Evolutionary conservation across 2,888 invertebrate genomes (phyloP), one percentile per base, ranked within the genome.

Genomic region (Lasioglossum marginatum): DNA sequence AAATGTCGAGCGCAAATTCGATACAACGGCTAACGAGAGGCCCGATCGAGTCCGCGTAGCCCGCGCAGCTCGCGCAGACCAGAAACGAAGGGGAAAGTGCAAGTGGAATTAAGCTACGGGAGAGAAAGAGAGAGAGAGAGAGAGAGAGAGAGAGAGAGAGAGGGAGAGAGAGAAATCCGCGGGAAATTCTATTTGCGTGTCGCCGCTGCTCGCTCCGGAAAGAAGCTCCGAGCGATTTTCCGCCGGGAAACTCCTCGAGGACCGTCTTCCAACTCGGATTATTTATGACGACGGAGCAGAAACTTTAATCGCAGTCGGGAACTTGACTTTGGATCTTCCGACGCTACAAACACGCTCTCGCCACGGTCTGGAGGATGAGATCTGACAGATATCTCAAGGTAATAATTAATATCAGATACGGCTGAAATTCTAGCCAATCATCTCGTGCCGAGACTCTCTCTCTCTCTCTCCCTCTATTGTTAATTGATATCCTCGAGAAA

Each of bases 21-120:
- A 90, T 83, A 90, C 89, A 81, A 34, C 81, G n/a, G 70, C 81
- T 87, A 91, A 89, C 84, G 79, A 87, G 90, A 79, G 82, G 48
- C 48, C 48, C 48, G 48, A 48, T 48, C 48, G 48, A 52, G 23
- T 23, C 23, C 52, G 52, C 52, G 23, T 1, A 52, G 52, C 23
- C 52, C 52, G 52, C 52, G 52, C 23, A 52, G 52, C 23, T 8
- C 52, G 52, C 52, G 52, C 52, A 23, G 23, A 23, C 8, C 45
- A 68, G 60, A 60, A 78, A 79, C 77, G 86, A 79, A 79, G 82
- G 84, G 87, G 82, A 87, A 86, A 78, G 86, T 77, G 79, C 73
- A 66, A 72, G 87, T 71, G 76, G 80, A 80, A 86, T 90, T 89
- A 86, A 90, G 63, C n/a, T 34, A 14, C n/a, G 31, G 12, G n/a